These are phyloP conservation scores for Helarctos malayanus DNA, from an alignment of 2,797 vertebrate genomes.

Conservation along the genomic window DNA sequence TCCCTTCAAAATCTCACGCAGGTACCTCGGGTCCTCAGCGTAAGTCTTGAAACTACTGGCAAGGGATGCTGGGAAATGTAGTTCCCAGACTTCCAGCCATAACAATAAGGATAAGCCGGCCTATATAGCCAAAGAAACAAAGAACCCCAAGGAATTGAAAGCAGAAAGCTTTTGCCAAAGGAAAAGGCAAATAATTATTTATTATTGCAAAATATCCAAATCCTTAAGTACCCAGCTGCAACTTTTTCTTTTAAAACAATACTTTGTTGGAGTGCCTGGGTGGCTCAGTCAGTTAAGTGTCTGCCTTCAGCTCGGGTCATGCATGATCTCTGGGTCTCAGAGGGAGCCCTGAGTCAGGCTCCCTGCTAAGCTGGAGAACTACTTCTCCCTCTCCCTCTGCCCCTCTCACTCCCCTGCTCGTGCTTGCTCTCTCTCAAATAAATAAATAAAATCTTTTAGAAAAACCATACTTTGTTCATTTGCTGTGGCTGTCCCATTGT, in stretches of 20 bases:
- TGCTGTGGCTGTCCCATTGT: neutral
- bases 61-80: conserved; percentile 33
- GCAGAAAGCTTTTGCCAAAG: neutral
- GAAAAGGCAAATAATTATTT: neutral
- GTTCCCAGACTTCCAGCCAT: neutral
- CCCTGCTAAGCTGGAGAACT: neutral
- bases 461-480: neutral
- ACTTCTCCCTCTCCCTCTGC: neutral
- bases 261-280: neutral
- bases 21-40: neutral
- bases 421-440: neutral
- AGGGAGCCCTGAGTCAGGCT: accelerated
- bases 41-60: neutral
- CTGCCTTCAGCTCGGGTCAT: neutral
- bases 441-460: neutral
- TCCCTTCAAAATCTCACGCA: neutral
- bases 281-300: neutral
- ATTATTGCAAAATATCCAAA: neutral
- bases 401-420: neutral
- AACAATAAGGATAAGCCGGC: neutral
- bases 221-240: neutral
- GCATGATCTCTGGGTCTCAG: neutral
- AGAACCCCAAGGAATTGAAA: neutral
- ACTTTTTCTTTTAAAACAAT: conserved; percentile 13
- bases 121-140: neutral